Evolutionary conservation across 2,113 vertebrate species (phyloP), one percentile per base, ranked within the genome.

Genomic region (Xenopus tropicalis): DNA sequence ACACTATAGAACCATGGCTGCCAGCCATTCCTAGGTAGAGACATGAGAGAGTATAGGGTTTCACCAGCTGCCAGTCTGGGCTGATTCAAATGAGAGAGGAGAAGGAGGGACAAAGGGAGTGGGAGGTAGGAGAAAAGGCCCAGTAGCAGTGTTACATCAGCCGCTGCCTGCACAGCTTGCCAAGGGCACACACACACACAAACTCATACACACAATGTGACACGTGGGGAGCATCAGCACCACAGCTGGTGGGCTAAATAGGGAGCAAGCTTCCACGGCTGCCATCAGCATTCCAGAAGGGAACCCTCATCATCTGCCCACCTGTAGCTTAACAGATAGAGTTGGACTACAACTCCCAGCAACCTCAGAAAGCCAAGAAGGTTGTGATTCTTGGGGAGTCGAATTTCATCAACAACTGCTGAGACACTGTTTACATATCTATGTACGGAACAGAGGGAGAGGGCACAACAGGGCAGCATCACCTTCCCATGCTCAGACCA

Each of bases 141-240:
- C 63, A 48, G 16, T 20, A 54, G 24, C 42, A 24, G 37, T 51
- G 52, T 74, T 66, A 59, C 63, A 66, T 59, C 63, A 74, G 52
- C 51, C 44, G 10, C n/a, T n/a, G n/a, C n/a, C 14, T 20, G 13
- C 52, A 43, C 3, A n/a, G 56, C 46, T 48, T 13, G 13, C 12
- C 46, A 70, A 58, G 37, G 54, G 14, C 48, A 19, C 4, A 20
- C 29, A 8, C 29, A 37, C 29, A 3, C 29, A 37, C 29, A 37
- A 4, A 29, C 25, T 29, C 29, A 9, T 3, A 12, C 23, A 14
- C 22, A 14, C 68, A 58, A 8, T 37, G 54, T 23, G 52, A 70
- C 68, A 70, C 25, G 67, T 57, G 25, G 52, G n/a, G 12, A 69
- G 23, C 17, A 54, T 21, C 44, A 51, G 4, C 21, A 17, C 16